Base-by-base conservation (phyloP, 2,888 invertebrate species). In the Dynastes maya region DNA sequence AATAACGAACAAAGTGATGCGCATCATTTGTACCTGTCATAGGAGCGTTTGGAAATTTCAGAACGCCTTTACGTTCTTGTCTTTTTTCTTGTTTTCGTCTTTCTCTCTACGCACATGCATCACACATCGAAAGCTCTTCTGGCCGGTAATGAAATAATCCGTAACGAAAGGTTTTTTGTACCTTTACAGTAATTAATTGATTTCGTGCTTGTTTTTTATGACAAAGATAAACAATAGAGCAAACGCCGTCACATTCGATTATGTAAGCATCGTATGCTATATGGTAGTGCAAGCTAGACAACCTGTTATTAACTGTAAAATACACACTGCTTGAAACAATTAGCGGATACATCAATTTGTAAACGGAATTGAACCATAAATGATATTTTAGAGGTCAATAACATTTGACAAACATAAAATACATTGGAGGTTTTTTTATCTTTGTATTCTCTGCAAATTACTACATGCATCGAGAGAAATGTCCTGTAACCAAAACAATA, bases 1-100 rank as follows among this genome's bases (percentile, higher is more conserved):
- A 65, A 65, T 76, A 51, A 76, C 49, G 49, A 76, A 53, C 49
- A 76, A 75, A 63, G 64, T 76, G 65, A 76, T 65, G 76, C 65
- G 27, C 65, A 65, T 76, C 76, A 76, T 76, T 76, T 76, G 76
- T 76, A 65, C 63, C 75, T 75, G 75, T 76, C 76, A 55, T 49
- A 76, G 37, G 22, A 51, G 65, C 29, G 16, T 22, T 71, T 22
- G 37, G 55, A 58, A 71, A 55, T 71, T 71, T 58, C 37, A 71
- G 27, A 71, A 71, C 61, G n/a, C 55, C 55, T 55, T 55, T 55
- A 11, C 55, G 55, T 55, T 55, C 16, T 55, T 55, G 3, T n/a
- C 13, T 45, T 16, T 75, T 63, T 75, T 71, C 22, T 37, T 71
- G 16, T 32, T 16, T 55, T 37, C 32, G 16, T 16, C 9, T 27